These are phyloP conservation scores for Poecile atricapillus DNA, from an alignment of 2,113 vertebrate genomes.

Conservation along the genomic window DNA sequence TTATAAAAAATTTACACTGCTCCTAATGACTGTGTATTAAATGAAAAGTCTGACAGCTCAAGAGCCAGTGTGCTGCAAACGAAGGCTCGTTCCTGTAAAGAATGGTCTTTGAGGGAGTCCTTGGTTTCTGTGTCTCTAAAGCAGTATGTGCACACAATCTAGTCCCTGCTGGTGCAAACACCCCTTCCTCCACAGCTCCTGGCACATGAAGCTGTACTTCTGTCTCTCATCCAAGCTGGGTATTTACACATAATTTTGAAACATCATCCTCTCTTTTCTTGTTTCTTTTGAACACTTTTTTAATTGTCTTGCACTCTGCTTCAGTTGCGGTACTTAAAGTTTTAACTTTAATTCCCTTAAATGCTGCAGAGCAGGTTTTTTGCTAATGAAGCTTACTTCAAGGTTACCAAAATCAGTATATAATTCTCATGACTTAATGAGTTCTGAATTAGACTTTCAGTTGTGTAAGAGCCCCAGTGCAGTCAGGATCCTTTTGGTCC, in stretches of 20 bases:
- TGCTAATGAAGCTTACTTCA: neutral
- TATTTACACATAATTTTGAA: neutral
- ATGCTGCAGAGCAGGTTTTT: neutral
- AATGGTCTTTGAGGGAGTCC: neutral
- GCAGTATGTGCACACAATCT: neutral
- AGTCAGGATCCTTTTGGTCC: neutral
- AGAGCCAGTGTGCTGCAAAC: neutral
- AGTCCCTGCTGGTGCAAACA: neutral
- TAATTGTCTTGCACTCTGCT: neutral
- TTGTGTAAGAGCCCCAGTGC: neutral
- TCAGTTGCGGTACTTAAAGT: neutral
- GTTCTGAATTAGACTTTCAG: neutral
- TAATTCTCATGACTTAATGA: neutral
- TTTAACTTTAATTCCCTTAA: neutral
- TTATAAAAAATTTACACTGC: neutral
- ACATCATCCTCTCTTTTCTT: neutral
- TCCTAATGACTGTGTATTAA: neutral
- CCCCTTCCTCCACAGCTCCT: neutral
- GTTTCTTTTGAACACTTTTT: neutral
- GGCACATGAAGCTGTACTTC: neutral
- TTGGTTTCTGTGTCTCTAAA: neutral
- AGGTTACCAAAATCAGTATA: neutral
- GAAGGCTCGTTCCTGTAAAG: neutral
- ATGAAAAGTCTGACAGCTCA: neutral
- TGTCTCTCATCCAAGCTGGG: neutral